Conservation (phyloP, 2,797 vertebrate genomes). For the Protonibea diacanthus region DNA sequence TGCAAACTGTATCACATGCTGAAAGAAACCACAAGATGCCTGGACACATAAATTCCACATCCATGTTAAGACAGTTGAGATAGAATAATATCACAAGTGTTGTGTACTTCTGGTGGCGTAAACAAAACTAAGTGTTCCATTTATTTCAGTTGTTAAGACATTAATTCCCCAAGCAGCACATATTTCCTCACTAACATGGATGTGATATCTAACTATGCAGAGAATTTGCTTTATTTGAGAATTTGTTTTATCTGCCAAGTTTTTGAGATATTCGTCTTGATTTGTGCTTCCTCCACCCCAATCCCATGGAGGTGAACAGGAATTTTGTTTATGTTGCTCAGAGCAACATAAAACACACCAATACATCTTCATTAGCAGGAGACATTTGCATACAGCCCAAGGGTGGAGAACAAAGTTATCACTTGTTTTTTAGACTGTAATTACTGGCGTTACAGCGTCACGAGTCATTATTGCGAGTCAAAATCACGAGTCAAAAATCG, state of each 20-base stretch:
- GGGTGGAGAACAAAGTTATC: not conserved
- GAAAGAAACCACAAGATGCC: not conserved
- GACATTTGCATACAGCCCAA: constrained; percentile 5
- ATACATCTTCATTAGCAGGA: not conserved
- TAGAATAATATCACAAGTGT: not conserved
- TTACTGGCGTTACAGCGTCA: not conserved
- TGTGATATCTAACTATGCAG: not conserved
- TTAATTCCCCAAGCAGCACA: not conserved
- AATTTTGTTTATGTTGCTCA: constrained; percentile 12
- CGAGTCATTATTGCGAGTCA: not conserved
- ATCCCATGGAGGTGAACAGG: not conserved
- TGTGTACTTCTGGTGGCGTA: not conserved
- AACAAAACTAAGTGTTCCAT: not conserved
- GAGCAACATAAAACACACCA: not conserved
- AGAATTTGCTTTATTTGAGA: too few relatives aligned
- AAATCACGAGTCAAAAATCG: not conserved
- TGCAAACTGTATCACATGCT: not conserved
- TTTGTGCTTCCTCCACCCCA: not conserved
- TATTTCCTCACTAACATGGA: not conserved
- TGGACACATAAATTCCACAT: not conserved
- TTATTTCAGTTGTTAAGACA: not conserved
- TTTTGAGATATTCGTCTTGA: constrained; percentile 1
- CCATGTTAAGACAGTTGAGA: not conserved
- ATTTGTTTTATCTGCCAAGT: not conserved
- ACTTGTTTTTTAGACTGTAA: not conserved